These are phyloP conservation scores for Alviniconcha strummeri DNA, from an alignment of 2,888 invertebrate species.

Conservation along the genomic window DNA sequence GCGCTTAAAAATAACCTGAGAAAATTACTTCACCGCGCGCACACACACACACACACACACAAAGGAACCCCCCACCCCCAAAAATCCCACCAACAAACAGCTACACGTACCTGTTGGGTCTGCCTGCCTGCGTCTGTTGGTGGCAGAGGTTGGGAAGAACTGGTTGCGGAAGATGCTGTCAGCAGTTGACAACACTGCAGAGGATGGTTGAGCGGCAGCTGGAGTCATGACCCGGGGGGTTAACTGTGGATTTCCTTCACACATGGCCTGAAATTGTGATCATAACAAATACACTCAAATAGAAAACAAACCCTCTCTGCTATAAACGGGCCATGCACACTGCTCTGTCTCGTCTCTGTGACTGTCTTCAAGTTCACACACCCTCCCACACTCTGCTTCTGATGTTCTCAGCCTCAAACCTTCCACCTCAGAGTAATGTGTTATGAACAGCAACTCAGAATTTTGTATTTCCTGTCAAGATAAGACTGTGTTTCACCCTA, in stretches of 20 bases:
- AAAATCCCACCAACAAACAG: too few species aligned
- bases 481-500: too few species aligned
- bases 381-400: not conserved
- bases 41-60: too few species aligned
- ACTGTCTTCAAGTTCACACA: not conserved
- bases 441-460: too few species aligned
- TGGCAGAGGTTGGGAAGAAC: constrained; percentile 27
- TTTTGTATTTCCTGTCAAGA: too few species aligned
- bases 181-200: not conserved
- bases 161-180: not conserved
- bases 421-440: not conserved
- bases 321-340: not conserved
- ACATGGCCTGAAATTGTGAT: constrained; percentile 22
- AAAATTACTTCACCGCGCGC: too few species aligned
- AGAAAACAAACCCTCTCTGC: too few species aligned
- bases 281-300: not conserved
- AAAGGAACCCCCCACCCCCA: too few species aligned
- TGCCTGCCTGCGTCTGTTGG: not conserved
- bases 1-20: too few species aligned
- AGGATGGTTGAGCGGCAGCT: constrained; percentile 24
- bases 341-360: too few species aligned
- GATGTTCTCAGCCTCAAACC: too few species aligned
- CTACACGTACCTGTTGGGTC: constrained; percentile 18
- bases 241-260: constrained; percentile 15
- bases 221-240: constrained; percentile 11